Conservation (phyloP, 1,140 invertebrate genomes). For the Eubasilissa regina region DNA sequence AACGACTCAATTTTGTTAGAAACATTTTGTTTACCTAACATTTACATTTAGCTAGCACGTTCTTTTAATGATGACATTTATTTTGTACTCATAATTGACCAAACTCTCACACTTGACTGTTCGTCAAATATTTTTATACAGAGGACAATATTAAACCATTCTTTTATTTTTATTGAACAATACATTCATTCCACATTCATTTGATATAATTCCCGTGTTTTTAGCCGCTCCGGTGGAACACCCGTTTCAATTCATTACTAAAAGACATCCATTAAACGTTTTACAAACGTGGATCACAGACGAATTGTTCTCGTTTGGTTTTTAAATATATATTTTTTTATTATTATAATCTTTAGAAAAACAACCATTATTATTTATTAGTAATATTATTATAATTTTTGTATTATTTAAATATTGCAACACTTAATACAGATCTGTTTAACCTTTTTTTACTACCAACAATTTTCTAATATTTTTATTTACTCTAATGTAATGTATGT, state of each 20-base stretch:
- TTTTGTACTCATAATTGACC: conserved; percentile 50
- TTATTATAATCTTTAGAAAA: conserved; percentile 55
- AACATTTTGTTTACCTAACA: not conserved
- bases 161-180: conserved; percentile 13
- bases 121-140: conserved; percentile 17
- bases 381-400: conserved; percentile 51
- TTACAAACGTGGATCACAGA: conserved; percentile 59
- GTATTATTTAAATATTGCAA: conserved; percentile 58
- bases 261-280: conserved; percentile 51
- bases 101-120: conserved; percentile 1
- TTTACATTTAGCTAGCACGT: conserved; percentile 2
- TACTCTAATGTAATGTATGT: conserved; percentile 29
- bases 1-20: not conserved
- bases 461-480: conserved; percentile 44
- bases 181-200: conserved; percentile 41
- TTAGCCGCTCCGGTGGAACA: not conserved
- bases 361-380: conserved; percentile 53
- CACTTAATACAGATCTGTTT: conserved; percentile 55
- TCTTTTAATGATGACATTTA: conserved; percentile 27
- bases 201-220: conserved; percentile 25
- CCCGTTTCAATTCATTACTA: conserved; percentile 41
- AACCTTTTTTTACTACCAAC: conserved; percentile 56
- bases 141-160: conserved; percentile 14
- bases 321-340: conserved; percentile 44
- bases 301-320: conserved; percentile 56